phyloP scores from a whole-genome alignment of 92 coral and sea anemone species.

The Scolanthus callimorphus region DNA sequence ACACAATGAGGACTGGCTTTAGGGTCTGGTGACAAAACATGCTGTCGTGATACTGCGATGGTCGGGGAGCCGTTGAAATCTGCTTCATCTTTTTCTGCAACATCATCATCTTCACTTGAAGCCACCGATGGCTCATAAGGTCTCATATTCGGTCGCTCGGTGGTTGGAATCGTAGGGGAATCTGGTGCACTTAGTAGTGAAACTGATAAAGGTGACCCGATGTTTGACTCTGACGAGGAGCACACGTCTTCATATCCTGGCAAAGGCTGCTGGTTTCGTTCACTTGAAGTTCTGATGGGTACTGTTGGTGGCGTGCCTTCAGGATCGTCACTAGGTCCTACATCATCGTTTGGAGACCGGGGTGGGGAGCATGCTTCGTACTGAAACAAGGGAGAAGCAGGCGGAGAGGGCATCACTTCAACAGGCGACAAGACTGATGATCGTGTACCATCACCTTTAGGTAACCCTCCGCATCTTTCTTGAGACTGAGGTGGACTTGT shows the following conservation, averaged over 20 bases:
- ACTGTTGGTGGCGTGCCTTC: background rate
- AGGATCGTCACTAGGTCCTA: background rate
- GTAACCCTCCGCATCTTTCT: background rate
- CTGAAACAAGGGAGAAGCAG: conserved; percentile 60
- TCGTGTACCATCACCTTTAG: background rate
- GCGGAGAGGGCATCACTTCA: conserved; percentile 57
- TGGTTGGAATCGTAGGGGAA: background rate
- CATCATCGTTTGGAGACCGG: background rate
- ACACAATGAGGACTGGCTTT: no score
- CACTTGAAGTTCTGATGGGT: no score
- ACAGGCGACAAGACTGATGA: conserved; percentile 19
- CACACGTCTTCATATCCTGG: no score
- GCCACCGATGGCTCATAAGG: background rate
- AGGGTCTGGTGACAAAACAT: no score
- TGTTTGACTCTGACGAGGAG: background rate
- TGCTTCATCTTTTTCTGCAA: background rate
- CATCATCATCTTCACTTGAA: no score
- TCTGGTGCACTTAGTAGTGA: background rate
- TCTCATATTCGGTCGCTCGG: background rate
- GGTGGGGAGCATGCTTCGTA: background rate
- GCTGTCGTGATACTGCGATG: background rate
- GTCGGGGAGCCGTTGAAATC: background rate
- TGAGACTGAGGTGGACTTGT: no score
- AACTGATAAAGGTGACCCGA: background rate
- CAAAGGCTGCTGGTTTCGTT: no score